These are phyloP conservation scores for Pteromalus puparum DNA, from an alignment of 1,140 invertebrate species.

Conservation along the genomic window DNA sequence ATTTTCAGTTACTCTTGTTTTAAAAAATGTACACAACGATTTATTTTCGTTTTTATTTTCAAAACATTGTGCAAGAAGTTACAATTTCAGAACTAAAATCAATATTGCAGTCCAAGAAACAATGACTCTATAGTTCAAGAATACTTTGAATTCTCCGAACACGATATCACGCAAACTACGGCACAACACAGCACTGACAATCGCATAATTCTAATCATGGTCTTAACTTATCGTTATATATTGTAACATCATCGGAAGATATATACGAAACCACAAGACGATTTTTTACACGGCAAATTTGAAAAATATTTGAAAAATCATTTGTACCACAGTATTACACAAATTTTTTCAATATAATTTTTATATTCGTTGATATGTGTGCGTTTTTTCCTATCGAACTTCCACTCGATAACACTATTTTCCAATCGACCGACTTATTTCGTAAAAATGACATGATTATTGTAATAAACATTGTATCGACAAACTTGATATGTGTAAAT, in stretches of 20 bases:
- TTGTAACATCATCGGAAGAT: slow-evolving; percentile 7
- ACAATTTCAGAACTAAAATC: no score
- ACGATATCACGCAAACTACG: slow-evolving; percentile 8
- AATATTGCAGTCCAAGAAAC: no score
- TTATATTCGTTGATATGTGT: background rate
- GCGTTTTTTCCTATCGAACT: background rate
- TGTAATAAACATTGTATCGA: background rate
- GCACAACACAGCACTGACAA: slow-evolving; percentile 50
- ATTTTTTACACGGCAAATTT: slow-evolving; percentile 6
- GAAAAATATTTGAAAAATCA: background rate
- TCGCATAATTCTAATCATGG: slow-evolving; percentile 44
- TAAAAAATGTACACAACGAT: background rate
- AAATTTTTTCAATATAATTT: background rate
- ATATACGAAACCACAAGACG: background rate
- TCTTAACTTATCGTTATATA: slow-evolving; percentile 10
- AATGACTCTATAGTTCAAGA: background rate
- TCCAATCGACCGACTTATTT: background rate
- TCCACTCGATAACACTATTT: background rate
- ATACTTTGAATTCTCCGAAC: slow-evolving; percentile 14
- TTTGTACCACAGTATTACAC: background rate
- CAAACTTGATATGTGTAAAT: slow-evolving; percentile 11
- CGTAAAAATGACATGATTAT: background rate
- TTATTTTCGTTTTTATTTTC: no score
- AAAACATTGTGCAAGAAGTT: no score
- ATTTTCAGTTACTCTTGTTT: background rate